Evolutionary conservation across 2,797 vertebrate species (phyloP).

Genomic region (Melanogrammus aeglefinus): DNA sequence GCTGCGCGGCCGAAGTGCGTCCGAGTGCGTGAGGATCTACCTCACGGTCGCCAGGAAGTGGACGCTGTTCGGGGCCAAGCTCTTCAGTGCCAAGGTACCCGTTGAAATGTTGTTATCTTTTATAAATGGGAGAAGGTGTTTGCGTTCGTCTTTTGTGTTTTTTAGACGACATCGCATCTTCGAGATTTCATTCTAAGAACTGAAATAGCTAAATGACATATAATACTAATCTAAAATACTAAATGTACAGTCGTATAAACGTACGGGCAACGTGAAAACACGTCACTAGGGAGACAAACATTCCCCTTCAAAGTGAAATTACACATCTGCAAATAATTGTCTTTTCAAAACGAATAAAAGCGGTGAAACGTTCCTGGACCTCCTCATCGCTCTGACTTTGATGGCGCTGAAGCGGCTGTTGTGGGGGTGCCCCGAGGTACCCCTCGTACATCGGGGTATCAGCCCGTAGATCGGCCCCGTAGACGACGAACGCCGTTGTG

Average conservation of each 20-base stretch:
- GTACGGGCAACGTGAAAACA: neutral
- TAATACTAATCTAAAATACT: neutral
- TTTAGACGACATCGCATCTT: neutral
- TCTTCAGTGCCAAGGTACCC: conserved; percentile 87
- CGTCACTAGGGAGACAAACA: neutral
- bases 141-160: neutral
- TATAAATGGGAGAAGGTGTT: neutral
- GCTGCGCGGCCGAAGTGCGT: conserved; percentile 82
- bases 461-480: too few relatives aligned
- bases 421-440: too few relatives aligned
- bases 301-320: neutral
- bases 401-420: neutral
- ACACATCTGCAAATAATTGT: neutral
- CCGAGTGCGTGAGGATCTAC: conserved; percentile 91
- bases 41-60: conserved; percentile 91
- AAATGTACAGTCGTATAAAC: neutral
- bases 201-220: neutral
- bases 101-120: neutral
- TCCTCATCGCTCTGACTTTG: neutral
- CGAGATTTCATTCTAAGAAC: neutral
- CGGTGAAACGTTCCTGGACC: too few relatives aligned
- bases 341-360: too few relatives aligned
- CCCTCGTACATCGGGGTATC: too few relatives aligned
- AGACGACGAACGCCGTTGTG: too few relatives aligned
- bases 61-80: conserved; percentile 91